Conservation (phyloP, 2,888 invertebrate species). For the Microctonus hyperodae region DNA sequence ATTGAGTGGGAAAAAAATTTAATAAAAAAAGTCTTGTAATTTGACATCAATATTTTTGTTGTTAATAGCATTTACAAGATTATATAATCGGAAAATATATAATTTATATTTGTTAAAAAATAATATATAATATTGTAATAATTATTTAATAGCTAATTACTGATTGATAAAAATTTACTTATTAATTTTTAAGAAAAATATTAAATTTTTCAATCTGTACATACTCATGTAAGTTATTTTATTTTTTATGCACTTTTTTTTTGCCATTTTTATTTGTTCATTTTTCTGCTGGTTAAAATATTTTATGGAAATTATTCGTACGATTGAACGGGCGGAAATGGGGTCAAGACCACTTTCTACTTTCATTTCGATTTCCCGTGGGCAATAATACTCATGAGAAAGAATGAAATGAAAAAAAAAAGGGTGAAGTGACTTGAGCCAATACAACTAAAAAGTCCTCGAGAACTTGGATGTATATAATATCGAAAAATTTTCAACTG, state of each 20-base stretch:
- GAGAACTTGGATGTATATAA: background rate
- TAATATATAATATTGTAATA: too few relatives aligned
- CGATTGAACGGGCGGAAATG: slow-evolving; percentile 5
- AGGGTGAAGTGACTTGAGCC: background rate
- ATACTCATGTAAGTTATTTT: background rate
- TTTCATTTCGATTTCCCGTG: slow-evolving; percentile 25
- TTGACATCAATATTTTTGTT: too few relatives aligned
- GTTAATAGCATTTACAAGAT: too few relatives aligned
- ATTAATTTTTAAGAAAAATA: too few relatives aligned
- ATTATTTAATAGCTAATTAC: too few relatives aligned
- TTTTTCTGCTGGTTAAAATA: background rate
- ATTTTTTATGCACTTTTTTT: background rate
- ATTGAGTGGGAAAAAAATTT: too few relatives aligned
- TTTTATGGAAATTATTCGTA: slow-evolving; percentile 15
- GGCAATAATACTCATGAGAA: slow-evolving; percentile 13
- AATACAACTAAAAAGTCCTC: background rate
- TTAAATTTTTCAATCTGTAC: too few relatives aligned
- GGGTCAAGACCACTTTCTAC: slow-evolving; percentile 28
- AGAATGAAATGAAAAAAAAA: background rate
- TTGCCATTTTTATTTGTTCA: background rate
- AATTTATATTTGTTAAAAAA: too few relatives aligned
- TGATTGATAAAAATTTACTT: too few relatives aligned
- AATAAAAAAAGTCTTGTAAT: too few relatives aligned
- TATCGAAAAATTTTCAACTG: background rate
- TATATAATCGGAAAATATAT: too few relatives aligned